Evolutionary conservation across 1,140 invertebrate species (phyloP).

Genomic region (Adoxophyes honmai): DNA sequence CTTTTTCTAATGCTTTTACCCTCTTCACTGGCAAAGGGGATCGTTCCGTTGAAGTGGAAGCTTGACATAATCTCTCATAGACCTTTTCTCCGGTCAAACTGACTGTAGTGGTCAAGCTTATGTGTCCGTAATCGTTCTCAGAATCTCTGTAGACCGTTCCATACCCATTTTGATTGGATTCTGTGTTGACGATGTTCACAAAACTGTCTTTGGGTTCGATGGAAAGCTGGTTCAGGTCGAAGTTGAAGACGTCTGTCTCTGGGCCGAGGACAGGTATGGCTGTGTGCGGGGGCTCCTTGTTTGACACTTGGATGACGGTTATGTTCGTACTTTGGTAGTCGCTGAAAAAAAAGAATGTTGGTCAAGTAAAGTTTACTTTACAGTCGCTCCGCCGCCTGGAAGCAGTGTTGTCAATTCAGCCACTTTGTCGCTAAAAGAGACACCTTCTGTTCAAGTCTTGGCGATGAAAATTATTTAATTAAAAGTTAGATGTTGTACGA

Average conservation of each 20-base stretch:
- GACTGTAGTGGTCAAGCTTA: slow-evolving; percentile 62
- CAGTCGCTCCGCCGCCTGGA: no score
- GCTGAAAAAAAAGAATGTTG: slow-evolving; percentile 43
- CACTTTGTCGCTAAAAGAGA: no score
- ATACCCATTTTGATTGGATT: slow-evolving; percentile 40
- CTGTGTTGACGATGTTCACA: slow-evolving; percentile 66
- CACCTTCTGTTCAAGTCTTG: no score
- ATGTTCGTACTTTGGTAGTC: slow-evolving; percentile 47
- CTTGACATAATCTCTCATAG: slow-evolving; percentile 60
- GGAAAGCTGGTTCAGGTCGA: slow-evolving; percentile 46
- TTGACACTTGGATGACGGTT: slow-evolving; percentile 65
- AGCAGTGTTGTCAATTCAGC: no score
- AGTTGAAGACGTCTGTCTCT: slow-evolving; percentile 53
- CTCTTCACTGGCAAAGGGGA: slow-evolving; percentile 38
- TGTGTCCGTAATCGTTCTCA: slow-evolving; percentile 61
- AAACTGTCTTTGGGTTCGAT: slow-evolving; percentile 33
- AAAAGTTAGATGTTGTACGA: no score
- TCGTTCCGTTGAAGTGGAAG: slow-evolving; percentile 47
- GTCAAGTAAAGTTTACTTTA: no score
- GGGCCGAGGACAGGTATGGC: slow-evolving; percentile 56
- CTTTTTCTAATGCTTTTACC: slow-evolving; percentile 43
- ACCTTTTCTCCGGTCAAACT: slow-evolving; percentile 33
- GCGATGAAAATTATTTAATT: no score
- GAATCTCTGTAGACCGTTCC: slow-evolving; percentile 44
- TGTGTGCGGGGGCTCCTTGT: slow-evolving; percentile 57